Evolutionary conservation across 2,888 invertebrate genomes (phyloP).

Genomic region (Pollenia labialis): DNA sequence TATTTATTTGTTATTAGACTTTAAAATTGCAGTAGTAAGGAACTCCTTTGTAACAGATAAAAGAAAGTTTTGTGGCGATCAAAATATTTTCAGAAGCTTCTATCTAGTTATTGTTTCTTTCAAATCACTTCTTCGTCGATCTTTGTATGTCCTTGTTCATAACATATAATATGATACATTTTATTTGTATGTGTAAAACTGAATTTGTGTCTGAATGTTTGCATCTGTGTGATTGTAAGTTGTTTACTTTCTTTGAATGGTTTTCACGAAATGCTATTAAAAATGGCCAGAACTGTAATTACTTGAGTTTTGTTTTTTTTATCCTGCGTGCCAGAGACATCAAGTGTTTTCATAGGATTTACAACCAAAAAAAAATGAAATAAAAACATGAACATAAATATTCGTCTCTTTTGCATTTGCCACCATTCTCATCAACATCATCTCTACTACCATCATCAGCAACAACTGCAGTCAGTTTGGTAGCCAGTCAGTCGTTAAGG

Average conservation of each 20-base stretch:
- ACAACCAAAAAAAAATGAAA: conserved; percentile 49
- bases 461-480: conserved; percentile 34
- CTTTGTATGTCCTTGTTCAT: conserved; percentile 5
- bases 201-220: background rate
- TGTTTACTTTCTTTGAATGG: conserved; percentile 71
- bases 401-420: conserved; percentile 28
- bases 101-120: background rate
- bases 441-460: background rate
- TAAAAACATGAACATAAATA: conserved; percentile 42
- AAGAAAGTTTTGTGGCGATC: too few species aligned
- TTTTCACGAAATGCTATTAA: conserved; percentile 69
- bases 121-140: background rate
- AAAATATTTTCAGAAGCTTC: too few species aligned
- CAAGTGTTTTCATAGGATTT: conserved; percentile 66
- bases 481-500: conserved; percentile 46
- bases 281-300: conserved; percentile 71
- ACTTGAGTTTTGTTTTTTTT: conserved; percentile 42
- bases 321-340: conserved; percentile 68
- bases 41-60: too few species aligned
- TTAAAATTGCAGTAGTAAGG: too few species aligned
- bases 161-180: conserved; percentile 37
- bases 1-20: too few species aligned
- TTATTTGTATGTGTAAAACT: conserved; percentile 30
- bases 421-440: background rate
- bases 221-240: conserved; percentile 41